Conservation (phyloP, 2,888 invertebrate genomes). For the Argyresthia goedartella region DNA sequence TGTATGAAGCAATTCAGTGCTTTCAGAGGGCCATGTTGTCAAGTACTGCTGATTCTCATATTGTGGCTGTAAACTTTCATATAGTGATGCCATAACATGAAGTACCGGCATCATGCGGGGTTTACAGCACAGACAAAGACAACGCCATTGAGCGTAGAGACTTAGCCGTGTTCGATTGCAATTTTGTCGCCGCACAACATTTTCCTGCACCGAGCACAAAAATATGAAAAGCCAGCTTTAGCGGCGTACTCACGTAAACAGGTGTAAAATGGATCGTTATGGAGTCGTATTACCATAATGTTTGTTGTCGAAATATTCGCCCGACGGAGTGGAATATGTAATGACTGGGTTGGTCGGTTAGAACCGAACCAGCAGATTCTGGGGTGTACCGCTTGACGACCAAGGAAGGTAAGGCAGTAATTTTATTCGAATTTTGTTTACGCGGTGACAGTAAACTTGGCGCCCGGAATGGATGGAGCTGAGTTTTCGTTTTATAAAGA, state of each 20-base stretch:
- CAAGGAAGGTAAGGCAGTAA: constrained; percentile 43
- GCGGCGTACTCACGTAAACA: constrained; percentile 56
- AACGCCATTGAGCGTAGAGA: not conserved
- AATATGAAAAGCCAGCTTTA: constrained; percentile 15
- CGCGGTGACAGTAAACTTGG: constrained; percentile 1
- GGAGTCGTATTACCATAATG: constrained; percentile 60
- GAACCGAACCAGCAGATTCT: constrained; percentile 39
- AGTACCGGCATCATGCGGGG: not conserved
- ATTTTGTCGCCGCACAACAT: not conserved
- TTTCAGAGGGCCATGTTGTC: too few species aligned
- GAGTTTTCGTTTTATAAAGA: constrained; percentile 4
- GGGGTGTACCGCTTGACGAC: constrained; percentile 41
- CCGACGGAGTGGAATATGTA: constrained; percentile 53
- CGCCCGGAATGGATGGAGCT: not conserved
- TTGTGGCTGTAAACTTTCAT: not conserved
- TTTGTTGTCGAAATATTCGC: constrained; percentile 65
- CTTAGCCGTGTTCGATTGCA: not conserved
- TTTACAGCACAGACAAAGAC: not conserved
- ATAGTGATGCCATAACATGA: not conserved
- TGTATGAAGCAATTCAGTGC: too few species aligned
- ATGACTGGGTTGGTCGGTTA: constrained; percentile 29
- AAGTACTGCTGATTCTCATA: too few species aligned
- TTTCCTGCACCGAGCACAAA: not conserved
- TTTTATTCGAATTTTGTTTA: constrained; percentile 39
- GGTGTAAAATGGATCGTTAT: constrained; percentile 62